These are phyloP conservation scores for Pygoscelis antarcticus DNA, from an alignment of 2,113 vertebrate species.

Conservation along the genomic window DNA sequence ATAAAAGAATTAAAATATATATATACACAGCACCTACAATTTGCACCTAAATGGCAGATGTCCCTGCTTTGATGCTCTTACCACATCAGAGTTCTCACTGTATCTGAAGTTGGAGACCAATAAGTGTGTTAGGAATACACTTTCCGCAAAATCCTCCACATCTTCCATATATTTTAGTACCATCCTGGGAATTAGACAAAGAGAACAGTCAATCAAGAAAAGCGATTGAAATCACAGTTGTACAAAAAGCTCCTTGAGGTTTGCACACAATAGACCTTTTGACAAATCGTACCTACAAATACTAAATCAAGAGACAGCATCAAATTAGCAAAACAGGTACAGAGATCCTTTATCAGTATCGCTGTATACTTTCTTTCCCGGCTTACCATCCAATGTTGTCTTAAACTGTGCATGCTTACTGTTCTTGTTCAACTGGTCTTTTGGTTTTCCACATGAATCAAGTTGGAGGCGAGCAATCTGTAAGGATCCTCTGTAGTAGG, in stretches of 20 bases:
- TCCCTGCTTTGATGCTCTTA: not conserved
- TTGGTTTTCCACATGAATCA: not conserved
- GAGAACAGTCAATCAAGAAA: not conserved
- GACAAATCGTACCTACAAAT: not conserved
- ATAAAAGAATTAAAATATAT: not conserved
- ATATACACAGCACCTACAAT: conserved; percentile 46
- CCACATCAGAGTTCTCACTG: conserved; percentile 62
- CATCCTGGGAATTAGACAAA: conserved; percentile 81
- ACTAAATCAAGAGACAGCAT: not conserved
- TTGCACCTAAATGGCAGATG: not conserved
- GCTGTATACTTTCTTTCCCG: not conserved
- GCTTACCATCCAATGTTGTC: not conserved
- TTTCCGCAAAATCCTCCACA: conserved; percentile 97
- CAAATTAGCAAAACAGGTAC: not conserved
- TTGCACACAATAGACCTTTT: not conserved
- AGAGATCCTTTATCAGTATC: not conserved
- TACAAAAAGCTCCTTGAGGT: not conserved
- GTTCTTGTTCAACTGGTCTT: not conserved
- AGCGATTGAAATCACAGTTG: not conserved
- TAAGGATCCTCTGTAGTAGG: not conserved
- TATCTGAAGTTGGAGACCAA: conserved; percentile 86
- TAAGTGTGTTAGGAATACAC: conserved; percentile 86
- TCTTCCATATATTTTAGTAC: conserved; percentile 91
- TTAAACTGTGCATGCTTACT: not conserved
- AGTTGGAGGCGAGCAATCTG: not conserved